phyloP scores from a whole-genome alignment of 2,888 invertebrate species.

The Nycteola revayana region DNA sequence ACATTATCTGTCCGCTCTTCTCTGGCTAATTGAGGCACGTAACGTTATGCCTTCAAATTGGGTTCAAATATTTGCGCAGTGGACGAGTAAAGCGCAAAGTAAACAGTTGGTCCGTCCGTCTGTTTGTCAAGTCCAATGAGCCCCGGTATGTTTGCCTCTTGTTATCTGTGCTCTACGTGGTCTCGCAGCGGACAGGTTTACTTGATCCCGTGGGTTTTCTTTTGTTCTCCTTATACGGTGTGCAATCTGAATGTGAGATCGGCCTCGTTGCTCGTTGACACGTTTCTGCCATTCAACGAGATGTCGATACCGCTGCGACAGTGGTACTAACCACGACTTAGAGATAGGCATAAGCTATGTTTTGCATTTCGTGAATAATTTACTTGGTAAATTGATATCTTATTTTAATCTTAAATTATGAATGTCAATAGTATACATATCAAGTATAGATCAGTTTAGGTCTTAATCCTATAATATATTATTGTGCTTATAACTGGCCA shows the following conservation, averaged over 20 bases:
- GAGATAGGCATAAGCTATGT: constrained; percentile 4
- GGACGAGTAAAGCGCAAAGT: constrained; percentile 59
- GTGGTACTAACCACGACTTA: constrained; percentile 22
- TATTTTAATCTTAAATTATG: too few species aligned
- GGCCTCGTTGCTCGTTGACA: constrained; percentile 38
- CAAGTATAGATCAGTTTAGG: too few species aligned
- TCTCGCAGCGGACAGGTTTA: constrained; percentile 44
- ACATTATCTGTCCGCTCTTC: constrained; percentile 37
- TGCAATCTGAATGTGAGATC: constrained; percentile 46
- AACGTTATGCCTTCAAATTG: constrained; percentile 76
- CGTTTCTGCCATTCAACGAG: constrained; percentile 42
- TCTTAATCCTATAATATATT: too few species aligned
- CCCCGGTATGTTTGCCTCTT: constrained; percentile 47
- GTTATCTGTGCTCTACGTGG: constrained; percentile 54
- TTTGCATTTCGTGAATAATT: constrained; percentile 4
- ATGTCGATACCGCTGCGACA: constrained; percentile 22
- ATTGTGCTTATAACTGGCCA: too few species aligned
- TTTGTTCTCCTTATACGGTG: constrained; percentile 45
- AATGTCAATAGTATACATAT: too few species aligned
- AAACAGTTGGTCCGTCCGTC: constrained; percentile 50
- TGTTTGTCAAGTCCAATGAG: constrained; percentile 68
- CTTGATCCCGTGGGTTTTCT: constrained; percentile 42
- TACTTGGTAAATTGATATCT: too few species aligned
- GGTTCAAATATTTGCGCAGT: constrained; percentile 66
- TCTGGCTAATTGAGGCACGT: constrained; percentile 53